Percentiles rank a stretch among this genome's conserved stretches.
Conservation (phyloP, 2,113 vertebrate species). For the Mystacornis crossleyi region DNA sequence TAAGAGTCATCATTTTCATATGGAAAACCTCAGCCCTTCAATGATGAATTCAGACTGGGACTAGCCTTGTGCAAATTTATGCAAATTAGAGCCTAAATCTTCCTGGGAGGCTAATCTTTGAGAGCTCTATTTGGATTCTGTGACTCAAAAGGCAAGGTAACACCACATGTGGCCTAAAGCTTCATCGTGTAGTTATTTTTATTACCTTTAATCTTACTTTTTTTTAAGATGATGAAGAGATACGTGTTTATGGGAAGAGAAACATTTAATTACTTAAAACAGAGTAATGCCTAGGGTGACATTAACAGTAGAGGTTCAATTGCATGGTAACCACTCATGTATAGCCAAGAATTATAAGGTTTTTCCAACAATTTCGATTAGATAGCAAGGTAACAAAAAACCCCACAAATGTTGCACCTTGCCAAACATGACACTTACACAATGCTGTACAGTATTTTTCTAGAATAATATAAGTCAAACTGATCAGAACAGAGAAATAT, state of each 20-base stretch:
- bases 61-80: background rate
- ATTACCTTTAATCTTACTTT: background rate
- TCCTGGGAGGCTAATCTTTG: background rate
- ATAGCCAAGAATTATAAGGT: background rate
- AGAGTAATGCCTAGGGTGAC: background rate
- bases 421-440: background rate
- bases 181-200: background rate
- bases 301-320: background rate
- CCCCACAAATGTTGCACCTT: background rate
- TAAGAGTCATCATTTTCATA: background rate
- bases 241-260: background rate
- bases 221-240: background rate
- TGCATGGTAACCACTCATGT: background rate
- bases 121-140: background rate
- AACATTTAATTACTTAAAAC: background rate
- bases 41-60: background rate
- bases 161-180: background rate
- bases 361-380: background rate
- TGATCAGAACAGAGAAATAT: background rate
- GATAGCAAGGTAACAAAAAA: background rate
- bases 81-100: background rate
- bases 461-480: background rate
- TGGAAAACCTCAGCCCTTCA: background rate
- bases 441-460: background rate
- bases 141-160: background rate